Evolutionary conservation across 2,888 invertebrate genomes (phyloP).

Genomic region (Coleophora deauratella): DNA sequence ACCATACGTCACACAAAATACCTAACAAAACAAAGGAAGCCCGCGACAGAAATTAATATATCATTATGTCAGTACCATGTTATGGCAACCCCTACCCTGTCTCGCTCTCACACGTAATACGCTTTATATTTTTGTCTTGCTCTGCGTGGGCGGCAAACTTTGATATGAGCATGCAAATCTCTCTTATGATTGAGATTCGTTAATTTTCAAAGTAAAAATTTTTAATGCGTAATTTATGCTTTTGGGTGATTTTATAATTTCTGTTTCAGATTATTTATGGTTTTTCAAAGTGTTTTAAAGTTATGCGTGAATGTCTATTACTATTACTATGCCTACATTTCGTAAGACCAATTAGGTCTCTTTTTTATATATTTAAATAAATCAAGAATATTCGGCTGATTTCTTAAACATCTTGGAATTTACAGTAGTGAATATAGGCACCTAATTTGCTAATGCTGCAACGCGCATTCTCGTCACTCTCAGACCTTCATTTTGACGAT

Average conservation of each 20-base stretch:
- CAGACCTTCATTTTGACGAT: too few relatives aligned
- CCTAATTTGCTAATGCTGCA: too few relatives aligned
- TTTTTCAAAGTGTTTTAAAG: too few relatives aligned
- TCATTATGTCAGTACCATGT: conserved; percentile 72
- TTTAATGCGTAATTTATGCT: conserved; percentile 38
- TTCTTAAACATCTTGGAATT: too few relatives aligned
- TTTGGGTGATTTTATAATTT: neutral
- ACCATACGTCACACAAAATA: conserved; percentile 72
- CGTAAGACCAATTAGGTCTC: too few relatives aligned
- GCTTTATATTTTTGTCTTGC: conserved; percentile 17
- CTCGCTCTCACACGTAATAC: conserved; percentile 21
- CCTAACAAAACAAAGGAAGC: conserved; percentile 69
- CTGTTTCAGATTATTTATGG: too few relatives aligned
- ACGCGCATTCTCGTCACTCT: too few relatives aligned
- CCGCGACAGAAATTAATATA: conserved; percentile 73
- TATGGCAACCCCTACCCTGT: conserved; percentile 37
- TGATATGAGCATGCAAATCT: conserved; percentile 49
- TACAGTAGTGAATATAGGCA: too few relatives aligned
- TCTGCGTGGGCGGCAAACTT: conserved; percentile 50
- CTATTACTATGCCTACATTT: too few relatives aligned
- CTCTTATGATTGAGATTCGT: conserved; percentile 65
- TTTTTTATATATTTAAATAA: too few relatives aligned
- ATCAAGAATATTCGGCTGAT: too few relatives aligned
- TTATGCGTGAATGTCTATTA: too few relatives aligned
- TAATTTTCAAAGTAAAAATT: conserved; percentile 62